Evolutionary conservation across 2,888 invertebrate genomes (phyloP).

Genomic region (Agrochola litura): DNA sequence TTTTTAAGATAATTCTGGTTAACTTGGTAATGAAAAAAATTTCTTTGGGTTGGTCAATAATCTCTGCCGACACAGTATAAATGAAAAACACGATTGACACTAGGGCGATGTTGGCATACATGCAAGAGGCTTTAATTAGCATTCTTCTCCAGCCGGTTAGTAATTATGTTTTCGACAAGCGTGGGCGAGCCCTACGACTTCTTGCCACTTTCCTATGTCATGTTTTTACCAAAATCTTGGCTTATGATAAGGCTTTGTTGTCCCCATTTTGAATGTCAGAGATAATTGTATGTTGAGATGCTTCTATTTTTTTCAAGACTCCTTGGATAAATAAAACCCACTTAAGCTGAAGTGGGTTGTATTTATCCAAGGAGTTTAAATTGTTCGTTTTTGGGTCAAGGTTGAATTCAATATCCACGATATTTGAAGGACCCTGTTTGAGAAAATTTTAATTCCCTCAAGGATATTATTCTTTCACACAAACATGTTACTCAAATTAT

Average conservation of each 20-base stretch:
- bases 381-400: slow-evolving; percentile 8
- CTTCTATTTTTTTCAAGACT: slow-evolving; percentile 1
- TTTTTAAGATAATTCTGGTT: background rate
- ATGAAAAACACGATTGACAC: slow-evolving; percentile 72
- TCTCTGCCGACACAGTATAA: slow-evolving; percentile 54
- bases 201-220: slow-evolving; percentile 55
- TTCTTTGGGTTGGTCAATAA: slow-evolving; percentile 6
- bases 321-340: background rate
- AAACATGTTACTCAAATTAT: background rate
- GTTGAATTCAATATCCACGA: background rate
- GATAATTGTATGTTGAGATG: slow-evolving; percentile 29
- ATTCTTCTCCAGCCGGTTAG: slow-evolving; percentile 67
- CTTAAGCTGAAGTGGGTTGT: background rate
- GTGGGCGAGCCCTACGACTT: slow-evolving; percentile 64
- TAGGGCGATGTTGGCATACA: slow-evolving; percentile 67
- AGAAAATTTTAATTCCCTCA: background rate
- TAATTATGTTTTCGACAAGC: slow-evolving; percentile 66
- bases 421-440: background rate
- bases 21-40: background rate
- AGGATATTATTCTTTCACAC: background rate
- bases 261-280: slow-evolving; percentile 34
- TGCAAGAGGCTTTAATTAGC: slow-evolving; percentile 70
- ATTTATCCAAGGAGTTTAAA: background rate
- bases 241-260: slow-evolving; percentile 33
- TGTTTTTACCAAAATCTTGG: slow-evolving; percentile 46